These are phyloP conservation scores for Harlomillsia oculata DNA, from an alignment of 1,140 invertebrate species.

Conservation along the genomic window DNA sequence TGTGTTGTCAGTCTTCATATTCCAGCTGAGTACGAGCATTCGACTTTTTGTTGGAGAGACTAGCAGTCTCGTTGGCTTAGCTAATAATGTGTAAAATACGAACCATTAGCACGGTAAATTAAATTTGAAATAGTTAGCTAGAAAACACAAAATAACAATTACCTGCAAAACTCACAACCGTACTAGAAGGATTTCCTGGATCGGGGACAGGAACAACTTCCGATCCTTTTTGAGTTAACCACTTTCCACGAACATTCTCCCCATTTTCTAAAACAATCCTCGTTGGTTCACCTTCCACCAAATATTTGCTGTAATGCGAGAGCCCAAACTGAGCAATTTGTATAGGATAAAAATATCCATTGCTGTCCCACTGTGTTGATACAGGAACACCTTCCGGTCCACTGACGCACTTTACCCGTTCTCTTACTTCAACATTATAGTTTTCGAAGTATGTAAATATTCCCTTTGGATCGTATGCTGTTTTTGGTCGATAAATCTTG, in stretches of 20 bases:
- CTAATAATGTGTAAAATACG: no score
- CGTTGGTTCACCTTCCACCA: conserved; percentile 66
- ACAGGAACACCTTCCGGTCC: conserved; percentile 66
- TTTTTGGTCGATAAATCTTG: conserved; percentile 75
- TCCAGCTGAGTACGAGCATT: conserved; percentile 27
- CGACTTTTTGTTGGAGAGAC: conserved; percentile 1
- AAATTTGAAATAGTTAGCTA: no score
- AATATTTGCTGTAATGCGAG: conserved; percentile 91
- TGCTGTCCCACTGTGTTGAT: conserved; percentile 50
- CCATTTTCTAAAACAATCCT: conserved; percentile 62
- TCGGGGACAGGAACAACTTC: conserved; percentile 6
- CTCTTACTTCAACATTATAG: conserved; percentile 91
- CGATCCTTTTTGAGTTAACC: conserved; percentile 25
- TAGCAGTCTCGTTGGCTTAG: no score
- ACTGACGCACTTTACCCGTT: conserved; percentile 90
- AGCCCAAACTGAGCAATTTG: conserved; percentile 97
- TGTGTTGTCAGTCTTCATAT: conserved; percentile 27
- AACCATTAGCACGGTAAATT: no score
- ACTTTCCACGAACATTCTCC: conserved; percentile 48
- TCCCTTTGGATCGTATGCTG: conserved; percentile 74
- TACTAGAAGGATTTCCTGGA: conserved; percentile 3
- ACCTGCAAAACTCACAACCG: no score
- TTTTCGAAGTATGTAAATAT: conserved; percentile 94
- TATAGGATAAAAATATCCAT: conserved; percentile 92
- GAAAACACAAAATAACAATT: no score